phyloP scores from a whole-genome alignment of 1,140 invertebrate genomes.

The Eubasilissa regina region DNA sequence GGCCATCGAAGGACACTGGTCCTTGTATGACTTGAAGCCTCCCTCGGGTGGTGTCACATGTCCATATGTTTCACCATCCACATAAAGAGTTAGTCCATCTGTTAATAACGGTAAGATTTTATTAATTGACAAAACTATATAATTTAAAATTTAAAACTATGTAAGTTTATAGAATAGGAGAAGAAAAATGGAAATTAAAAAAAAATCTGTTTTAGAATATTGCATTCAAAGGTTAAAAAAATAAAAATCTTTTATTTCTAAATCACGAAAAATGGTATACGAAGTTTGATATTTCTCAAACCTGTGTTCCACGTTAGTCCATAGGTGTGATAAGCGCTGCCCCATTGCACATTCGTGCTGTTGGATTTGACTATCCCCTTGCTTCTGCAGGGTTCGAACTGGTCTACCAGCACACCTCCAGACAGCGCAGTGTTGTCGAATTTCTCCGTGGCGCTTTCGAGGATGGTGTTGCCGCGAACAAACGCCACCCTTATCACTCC shows the following conservation, averaged over 20 bases:
- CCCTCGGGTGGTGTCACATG: conserved; percentile 12
- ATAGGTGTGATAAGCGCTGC: conserved; percentile 47
- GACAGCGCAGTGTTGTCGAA: conserved; percentile 35
- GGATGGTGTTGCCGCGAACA: conserved; percentile 65
- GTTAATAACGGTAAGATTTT: conserved; percentile 8
- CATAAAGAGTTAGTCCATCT: conserved; percentile 43
- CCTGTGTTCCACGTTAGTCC: conserved; percentile 46
- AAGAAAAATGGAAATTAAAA: too few species aligned
- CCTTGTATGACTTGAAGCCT: conserved; percentile 38
- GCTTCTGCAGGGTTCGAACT: conserved; percentile 41
- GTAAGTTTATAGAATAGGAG: too few species aligned
- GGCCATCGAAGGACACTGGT: conserved; percentile 54
- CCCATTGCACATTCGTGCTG: neutral
- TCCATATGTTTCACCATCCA: conserved; percentile 49
- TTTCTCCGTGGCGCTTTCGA: neutral
- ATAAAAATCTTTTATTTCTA: too few species aligned
- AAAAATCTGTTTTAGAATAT: too few species aligned
- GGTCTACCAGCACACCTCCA: conserved; percentile 43
- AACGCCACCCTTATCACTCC: conserved; percentile 72
- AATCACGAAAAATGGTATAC: too few species aligned
- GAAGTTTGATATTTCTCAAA: too few species aligned
- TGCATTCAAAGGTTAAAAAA: too few species aligned
- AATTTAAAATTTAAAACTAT: too few species aligned
- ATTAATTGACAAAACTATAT: too few species aligned
- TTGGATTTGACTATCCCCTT: neutral